Base-by-base conservation (phyloP, 2,888 invertebrate genomes). In the Heterodera filipjevi region DNA sequence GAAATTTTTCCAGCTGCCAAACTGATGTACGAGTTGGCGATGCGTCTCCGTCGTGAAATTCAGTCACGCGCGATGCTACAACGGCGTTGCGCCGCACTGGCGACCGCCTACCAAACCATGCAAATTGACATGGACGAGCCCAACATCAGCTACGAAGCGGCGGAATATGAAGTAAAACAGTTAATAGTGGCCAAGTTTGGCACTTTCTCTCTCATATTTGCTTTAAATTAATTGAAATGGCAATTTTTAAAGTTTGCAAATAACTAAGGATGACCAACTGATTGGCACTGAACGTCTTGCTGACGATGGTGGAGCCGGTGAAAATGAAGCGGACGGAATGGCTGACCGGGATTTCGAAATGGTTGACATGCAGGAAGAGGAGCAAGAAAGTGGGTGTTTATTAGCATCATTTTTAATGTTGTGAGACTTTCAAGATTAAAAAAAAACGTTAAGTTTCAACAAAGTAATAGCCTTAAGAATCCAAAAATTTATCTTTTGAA, bases 1-100 rank as follows among this genome's bases (percentile, higher is more conserved):
- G n/a, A n/a, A n/a, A n/a, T n/a, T n/a, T n/a, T n/a, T n/a, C n/a
- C 39, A 83, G 85, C 84, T 12, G 86, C 86, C 0, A 79, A 82
- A 72, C 77, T 82, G 12, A 83, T 85, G 85, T 84, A 86, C 71
- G 84, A 84, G 19, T 83, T 81, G 66, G 81, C 84, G 14, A 75
- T 77, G 35, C 81, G 82, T 22, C 78, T 87, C 32, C 80, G 81
- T 32, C 70, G 79, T 16, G 81, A 84, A 27, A 53, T 81, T 2
- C 82, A 84, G 64, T 82, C 82, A 0, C 75, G 81, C 3, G 86
- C 82, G 22, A 66, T 86, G 27, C 70, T 87, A 16, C 81, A 83
- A n/a, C 82, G 80, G 71, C 79, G 85, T 33, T 80, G 85, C 53
- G 82, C 82, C 53, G 82, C 81, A 2, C 80, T 87, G 46, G 82